phyloP scores from a whole-genome alignment of 2,113 vertebrate species.

The Mixornis gularis region DNA sequence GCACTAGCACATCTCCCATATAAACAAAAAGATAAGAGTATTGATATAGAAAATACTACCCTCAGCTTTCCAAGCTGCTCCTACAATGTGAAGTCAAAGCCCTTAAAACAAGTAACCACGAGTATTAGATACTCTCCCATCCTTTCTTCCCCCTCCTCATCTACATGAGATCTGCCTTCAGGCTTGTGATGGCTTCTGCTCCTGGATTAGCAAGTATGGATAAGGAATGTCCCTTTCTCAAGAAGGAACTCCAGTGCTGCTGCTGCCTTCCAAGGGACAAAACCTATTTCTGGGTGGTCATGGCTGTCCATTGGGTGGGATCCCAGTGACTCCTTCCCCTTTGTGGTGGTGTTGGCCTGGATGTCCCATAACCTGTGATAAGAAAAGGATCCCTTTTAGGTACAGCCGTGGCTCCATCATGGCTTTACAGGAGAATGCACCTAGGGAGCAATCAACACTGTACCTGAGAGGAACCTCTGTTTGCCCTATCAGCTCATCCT shows the following conservation, averaged over 20 bases:
- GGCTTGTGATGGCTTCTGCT: not conserved
- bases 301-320: not conserved
- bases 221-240: not conserved
- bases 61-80: not conserved
- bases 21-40: not conserved
- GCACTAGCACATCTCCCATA: not conserved
- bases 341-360: not conserved
- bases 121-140: not conserved
- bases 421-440: not conserved
- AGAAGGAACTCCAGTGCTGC: not conserved
- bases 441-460: not conserved
- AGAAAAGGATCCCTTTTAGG: not conserved
- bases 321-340: not conserved
- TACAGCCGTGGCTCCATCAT: not conserved
- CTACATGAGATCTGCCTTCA: not conserved
- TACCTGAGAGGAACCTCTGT: not conserved
- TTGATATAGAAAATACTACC: not conserved
- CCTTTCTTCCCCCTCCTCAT: not conserved
- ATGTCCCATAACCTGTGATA: not conserved
- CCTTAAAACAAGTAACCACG: not conserved
- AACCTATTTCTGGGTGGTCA: not conserved
- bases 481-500: not conserved
- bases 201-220: not conserved
- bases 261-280: not conserved
- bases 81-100: not conserved